Evolutionary conservation across 2,113 vertebrate genomes (phyloP), one percentile per base, ranked within the genome.

Genomic region (Macquaria ambigua): DNA sequence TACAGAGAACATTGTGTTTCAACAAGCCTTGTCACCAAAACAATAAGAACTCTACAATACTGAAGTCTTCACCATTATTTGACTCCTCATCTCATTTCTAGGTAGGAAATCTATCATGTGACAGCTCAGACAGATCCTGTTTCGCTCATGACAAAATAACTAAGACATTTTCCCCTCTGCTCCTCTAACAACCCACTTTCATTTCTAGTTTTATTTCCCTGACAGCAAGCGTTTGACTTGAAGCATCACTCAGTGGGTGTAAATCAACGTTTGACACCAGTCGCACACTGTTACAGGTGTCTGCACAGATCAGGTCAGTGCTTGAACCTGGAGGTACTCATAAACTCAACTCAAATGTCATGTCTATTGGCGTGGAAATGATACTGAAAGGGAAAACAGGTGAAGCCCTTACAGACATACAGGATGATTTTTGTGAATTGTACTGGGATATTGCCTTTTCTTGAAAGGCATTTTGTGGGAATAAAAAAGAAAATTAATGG

Each of bases 231-330:
- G 4, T 62, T 83, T 66, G 75, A 87, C 78, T 84, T 3, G 14
- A 77, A 66, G 28, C 28, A 37, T 70, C 62, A 39, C 61, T 77
- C 66, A 1, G 16, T 74, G 14, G 64, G 53, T 76, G 41, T 79
- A 74, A 79, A 80, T 77, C 68, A 74, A 50, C 68, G 62, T 61
- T 41, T 0, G 50, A 70, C 75, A 61, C 25, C 46, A 56, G 77
- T 79, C 4, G 10, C 69, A 16, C 69, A 72, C 52, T 52, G 86
- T 79, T 77, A 84, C 61, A 81, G 76, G 87, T 89, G 87, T 91
- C 89, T 80, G 78, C 66, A 87, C 87, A 37, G 66, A 81, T 82
- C 86, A 88, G 78, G 74, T 79, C 81, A 82, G 52, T 23, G n/a
- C 39, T 70, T 63, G 28, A 66, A 77, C 64, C 70, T 34, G 46